A percentile compares a stretch with the other conserved stretches of the same genome.
Conservation (phyloP, 2,888 invertebrate species). For the Arge pagana region DNA sequence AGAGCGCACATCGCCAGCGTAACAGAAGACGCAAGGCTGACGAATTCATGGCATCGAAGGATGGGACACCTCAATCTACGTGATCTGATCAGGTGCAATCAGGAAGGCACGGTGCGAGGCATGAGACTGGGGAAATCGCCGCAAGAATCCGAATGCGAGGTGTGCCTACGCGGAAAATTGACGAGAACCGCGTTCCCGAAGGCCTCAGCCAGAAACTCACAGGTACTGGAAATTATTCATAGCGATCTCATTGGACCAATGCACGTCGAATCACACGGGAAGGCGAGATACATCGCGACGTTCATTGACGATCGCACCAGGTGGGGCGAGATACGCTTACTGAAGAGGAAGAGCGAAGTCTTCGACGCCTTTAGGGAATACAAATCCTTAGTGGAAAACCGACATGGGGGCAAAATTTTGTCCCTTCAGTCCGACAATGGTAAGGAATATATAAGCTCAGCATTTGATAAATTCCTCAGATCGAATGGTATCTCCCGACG, state of each 20-base stretch:
- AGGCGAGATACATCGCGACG: constrained; percentile 28
- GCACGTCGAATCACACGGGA: constrained; percentile 24
- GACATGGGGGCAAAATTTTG: constrained; percentile 23
- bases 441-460: constrained; percentile 28
- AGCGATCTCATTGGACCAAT: constrained; percentile 36
- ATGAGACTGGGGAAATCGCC: constrained; percentile 17
- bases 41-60: constrained; percentile 32
- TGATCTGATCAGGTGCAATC: constrained; percentile 28
- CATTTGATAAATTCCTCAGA: constrained; percentile 23
- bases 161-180: constrained; percentile 31
- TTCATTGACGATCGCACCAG: constrained; percentile 30
- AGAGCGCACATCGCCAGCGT: no score
- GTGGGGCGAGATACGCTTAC: constrained; percentile 13
- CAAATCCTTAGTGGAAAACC: constrained; percentile 23
- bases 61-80: constrained; percentile 32
- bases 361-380: constrained; percentile 27
- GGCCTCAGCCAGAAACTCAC: constrained; percentile 20
- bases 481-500: constrained; percentile 25
- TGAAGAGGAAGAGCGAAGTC: constrained; percentile 26
- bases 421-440: constrained; percentile 27
- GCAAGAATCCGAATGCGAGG: constrained; percentile 16
- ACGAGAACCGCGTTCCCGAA: constrained; percentile 26
- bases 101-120: constrained; percentile 26
- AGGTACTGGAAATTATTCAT: constrained; percentile 29
- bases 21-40: no score